Conservation (phyloP, 2,888 invertebrate species). For the Lacanobia oleracea region DNA sequence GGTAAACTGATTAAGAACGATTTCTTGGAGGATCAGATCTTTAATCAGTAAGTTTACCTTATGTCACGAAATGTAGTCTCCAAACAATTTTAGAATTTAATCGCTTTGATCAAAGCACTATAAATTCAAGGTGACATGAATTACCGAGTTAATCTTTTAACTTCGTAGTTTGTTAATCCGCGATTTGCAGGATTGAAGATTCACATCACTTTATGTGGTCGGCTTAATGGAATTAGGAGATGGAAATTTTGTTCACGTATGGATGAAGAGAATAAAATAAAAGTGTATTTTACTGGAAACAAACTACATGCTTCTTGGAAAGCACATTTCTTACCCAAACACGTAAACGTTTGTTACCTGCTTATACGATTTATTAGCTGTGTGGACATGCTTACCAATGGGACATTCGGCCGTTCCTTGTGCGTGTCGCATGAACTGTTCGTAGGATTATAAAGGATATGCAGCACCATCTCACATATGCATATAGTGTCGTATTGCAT, state of each 20-base stretch:
- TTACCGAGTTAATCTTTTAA: slow-evolving; percentile 36
- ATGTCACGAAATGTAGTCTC: background rate
- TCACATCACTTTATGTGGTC: slow-evolving; percentile 4
- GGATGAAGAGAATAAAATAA: slow-evolving; percentile 3
- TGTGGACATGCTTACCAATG: slow-evolving; percentile 34
- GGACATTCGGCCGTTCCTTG: slow-evolving; percentile 7
- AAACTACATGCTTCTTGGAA: slow-evolving; percentile 40
- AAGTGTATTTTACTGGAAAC: slow-evolving; percentile 17
- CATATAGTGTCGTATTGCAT: slow-evolving; percentile 8
- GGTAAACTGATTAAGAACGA: background rate
- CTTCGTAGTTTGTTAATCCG: slow-evolving; percentile 14
- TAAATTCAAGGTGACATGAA: slow-evolving; percentile 37
- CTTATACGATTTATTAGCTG: slow-evolving; percentile 38
- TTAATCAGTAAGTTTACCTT: background rate
- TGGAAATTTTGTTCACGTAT: slow-evolving; percentile 39
- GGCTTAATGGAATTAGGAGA: slow-evolving; percentile 30
- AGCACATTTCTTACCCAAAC: slow-evolving; percentile 29
- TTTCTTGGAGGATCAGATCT: background rate
- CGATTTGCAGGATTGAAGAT: slow-evolving; percentile 14
- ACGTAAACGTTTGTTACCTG: slow-evolving; percentile 18
- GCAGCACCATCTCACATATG: slow-evolving; percentile 14
- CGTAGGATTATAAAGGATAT: slow-evolving; percentile 28
- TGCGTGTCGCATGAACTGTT: slow-evolving; percentile 10
- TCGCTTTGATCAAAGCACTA: slow-evolving; percentile 25
- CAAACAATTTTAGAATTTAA: slow-evolving; percentile 13